phyloP scores from a whole-genome alignment of 1,140 invertebrate genomes.

The Bombus consobrinus region DNA sequence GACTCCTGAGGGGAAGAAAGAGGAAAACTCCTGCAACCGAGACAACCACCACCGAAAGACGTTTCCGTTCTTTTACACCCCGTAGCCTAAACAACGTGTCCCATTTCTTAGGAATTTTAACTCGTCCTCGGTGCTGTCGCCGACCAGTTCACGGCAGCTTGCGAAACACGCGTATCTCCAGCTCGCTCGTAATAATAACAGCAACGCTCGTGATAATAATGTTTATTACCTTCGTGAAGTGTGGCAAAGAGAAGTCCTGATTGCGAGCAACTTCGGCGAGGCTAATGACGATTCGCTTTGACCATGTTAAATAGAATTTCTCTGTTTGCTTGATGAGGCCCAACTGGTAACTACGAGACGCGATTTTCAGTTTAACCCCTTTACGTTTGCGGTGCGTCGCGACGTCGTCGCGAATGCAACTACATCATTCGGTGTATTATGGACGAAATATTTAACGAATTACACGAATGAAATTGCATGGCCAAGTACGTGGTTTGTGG shows the following conservation, averaged over 20 bases:
- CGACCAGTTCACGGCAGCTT: not conserved
- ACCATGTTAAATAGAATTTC: conserved; percentile 7
- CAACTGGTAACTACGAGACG: not conserved
- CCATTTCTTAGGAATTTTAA: conserved; percentile 56
- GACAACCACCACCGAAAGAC: conserved; percentile 15
- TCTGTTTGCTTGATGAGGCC: not conserved
- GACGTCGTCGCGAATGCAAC: too few relatives aligned
- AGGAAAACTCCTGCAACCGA: conserved; percentile 20
- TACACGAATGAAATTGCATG: too few relatives aligned
- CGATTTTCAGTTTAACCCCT: not conserved
- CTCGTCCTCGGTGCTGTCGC: not conserved
- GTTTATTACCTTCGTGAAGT: not conserved
- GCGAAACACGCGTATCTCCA: conserved; percentile 12
- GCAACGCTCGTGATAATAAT: not conserved
- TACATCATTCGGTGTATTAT: not conserved
- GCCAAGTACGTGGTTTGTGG: too few relatives aligned
- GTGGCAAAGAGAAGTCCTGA: not conserved
- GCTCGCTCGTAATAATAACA: not conserved
- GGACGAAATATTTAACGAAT: not conserved
- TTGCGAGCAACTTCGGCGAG: not conserved
- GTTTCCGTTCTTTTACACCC: conserved; percentile 20
- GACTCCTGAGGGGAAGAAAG: conserved; percentile 72
- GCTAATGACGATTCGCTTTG: conserved; percentile 6
- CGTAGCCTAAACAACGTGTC: not conserved
- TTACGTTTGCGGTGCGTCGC: not conserved